Evolutionary conservation across 2,888 invertebrate species (phyloP).

Genomic region (Agapostemon virescens): DNA sequence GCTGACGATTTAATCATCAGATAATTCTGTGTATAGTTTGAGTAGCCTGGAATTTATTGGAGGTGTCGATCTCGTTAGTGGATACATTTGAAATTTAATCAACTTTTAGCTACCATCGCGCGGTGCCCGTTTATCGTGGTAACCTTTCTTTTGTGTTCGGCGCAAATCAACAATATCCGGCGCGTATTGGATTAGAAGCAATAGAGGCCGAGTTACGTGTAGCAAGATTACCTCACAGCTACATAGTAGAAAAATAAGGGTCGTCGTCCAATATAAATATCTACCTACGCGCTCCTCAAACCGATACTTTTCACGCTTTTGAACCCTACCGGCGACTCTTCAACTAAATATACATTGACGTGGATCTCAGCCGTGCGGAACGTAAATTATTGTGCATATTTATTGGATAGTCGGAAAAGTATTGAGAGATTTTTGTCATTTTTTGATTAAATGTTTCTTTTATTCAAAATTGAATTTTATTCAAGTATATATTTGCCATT

Average conservation of each 20-base stretch:
- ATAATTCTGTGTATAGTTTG: slow-evolving; percentile 30
- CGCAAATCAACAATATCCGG: background rate
- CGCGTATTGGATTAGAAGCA: slow-evolving; percentile 5
- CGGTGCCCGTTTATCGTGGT: slow-evolving; percentile 41
- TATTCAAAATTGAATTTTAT: no score
- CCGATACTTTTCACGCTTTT: background rate
- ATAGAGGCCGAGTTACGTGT: slow-evolving; percentile 7
- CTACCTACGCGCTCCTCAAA: background rate
- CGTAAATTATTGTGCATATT: slow-evolving; percentile 1
- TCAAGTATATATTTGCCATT: no score
- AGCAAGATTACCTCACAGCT: background rate
- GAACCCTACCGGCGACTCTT: background rate
- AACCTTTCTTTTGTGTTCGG: slow-evolving; percentile 47
- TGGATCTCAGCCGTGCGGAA: background rate
- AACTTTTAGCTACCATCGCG: slow-evolving; percentile 57
- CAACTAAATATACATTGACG: background rate
- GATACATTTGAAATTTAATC: slow-evolving; percentile 66
- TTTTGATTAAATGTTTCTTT: no score
- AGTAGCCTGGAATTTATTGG: slow-evolving; percentile 8
- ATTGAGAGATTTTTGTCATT: no score
- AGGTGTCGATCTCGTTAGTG: slow-evolving; percentile 40
- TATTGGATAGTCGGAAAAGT: background rate
- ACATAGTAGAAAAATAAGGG: background rate
- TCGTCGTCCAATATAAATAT: slow-evolving; percentile 4
- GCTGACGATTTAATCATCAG: slow-evolving; percentile 18